Evolutionary conservation across 1,140 invertebrate species (phyloP), one percentile per base, ranked within the genome.

Genomic region (Apis laboriosa): DNA sequence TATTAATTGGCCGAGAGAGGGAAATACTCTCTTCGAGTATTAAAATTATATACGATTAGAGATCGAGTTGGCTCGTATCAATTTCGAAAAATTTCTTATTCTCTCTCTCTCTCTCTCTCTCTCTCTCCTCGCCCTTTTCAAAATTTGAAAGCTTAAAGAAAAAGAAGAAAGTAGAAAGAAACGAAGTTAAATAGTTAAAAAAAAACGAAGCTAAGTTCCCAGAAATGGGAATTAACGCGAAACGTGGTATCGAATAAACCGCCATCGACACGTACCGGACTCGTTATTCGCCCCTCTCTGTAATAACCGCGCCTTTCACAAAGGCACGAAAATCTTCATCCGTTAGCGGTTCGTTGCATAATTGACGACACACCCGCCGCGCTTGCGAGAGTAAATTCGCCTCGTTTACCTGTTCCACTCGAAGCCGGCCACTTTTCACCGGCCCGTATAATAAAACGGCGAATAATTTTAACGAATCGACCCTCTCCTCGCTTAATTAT

Each of bases 401-500:
- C 51, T 63, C 56, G 71, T 87, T 86, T 76, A 76, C 11, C 12
- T 0, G 34, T 1, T 63, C 43, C 19, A 71, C 55, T 64, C 53
- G 15, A 63, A 78, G 0, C 28, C 28, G n/a, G 19, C n/a, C 24
- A 77, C 72, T 85, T 60, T 68, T 56, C 19, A 28, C 28, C 21
- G 21, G 21, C 28, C 34, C 34, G 66, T 83, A 82, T 88, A 74
- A 84, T 89, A 84, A 82, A 88, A 55, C 71, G 80, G 49, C 79
- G 70, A 43, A 43, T 43, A 43, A 89, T 88, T 90, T 90, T 89
- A 89, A 89, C 82, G 88, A 90, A 89, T 86, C 63, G 76, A 63
- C 88, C 67, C 75, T 82, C 34, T 34, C 34, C 28, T 74, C 15
- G 80, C 81, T 84, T 79, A 81, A 89, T 86, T 87, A 89, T 77